Evolutionary conservation across 2,888 invertebrate genomes (phyloP).

Genomic region (Lithophane socia): DNA sequence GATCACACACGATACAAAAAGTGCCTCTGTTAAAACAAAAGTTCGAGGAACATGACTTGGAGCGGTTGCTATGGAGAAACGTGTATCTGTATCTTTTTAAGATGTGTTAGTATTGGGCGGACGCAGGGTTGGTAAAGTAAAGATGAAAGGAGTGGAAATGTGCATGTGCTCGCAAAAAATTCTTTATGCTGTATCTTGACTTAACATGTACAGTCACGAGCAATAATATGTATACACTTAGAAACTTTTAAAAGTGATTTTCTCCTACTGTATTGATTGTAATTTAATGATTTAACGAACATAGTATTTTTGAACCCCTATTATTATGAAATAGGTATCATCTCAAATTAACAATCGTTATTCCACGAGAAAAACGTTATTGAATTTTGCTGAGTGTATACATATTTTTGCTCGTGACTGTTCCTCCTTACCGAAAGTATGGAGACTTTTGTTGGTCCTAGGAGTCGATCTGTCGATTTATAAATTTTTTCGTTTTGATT

Average conservation of each 20-base stretch:
- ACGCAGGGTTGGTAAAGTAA: neutral
- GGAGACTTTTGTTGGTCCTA: neutral
- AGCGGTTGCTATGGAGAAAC: conserved; percentile 6
- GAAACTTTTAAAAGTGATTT: no score
- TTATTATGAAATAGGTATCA: no score
- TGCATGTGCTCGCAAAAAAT: neutral
- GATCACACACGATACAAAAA: conserved; percentile 66
- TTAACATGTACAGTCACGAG: no score
- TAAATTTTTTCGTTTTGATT: neutral
- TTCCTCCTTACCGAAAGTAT: neutral
- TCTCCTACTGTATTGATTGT: no score
- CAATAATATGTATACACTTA: no score
- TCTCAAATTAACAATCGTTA: no score
- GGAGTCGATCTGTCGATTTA: neutral
- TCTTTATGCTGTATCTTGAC: neutral
- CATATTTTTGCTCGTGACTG: no score
- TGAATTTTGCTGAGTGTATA: no score
- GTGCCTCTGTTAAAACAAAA: conserved; percentile 59
- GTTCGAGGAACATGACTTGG: conserved; percentile 11
- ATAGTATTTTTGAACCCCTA: no score
- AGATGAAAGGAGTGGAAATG: neutral
- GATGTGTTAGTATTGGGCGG: no score
- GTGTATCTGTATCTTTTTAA: conserved; percentile 20
- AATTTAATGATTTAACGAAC: no score
- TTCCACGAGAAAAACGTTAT: no score